These are phyloP conservation scores for Sycon ciliatum DNA, from an alignment of 37 sponge, comb jelly and placozoan genomes.

Conservation along the genomic window DNA sequence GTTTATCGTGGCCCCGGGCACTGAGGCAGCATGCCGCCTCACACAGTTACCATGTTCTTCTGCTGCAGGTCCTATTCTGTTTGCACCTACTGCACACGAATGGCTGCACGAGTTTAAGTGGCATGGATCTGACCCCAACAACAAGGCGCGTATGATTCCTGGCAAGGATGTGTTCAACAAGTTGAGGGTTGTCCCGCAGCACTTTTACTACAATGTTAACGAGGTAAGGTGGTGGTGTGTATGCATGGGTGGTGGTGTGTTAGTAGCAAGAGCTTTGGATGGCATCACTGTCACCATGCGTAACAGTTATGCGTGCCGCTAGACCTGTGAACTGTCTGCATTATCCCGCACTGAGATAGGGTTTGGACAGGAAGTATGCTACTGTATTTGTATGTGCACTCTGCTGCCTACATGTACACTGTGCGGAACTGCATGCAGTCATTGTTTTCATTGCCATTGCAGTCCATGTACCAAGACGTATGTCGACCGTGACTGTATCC, in stretches of 20 bases:
- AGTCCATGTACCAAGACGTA: no score
- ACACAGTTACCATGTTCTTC: no score
- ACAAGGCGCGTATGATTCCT: conserved; percentile 44
- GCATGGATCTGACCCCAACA: conserved; percentile 55
- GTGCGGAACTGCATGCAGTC: neutral
- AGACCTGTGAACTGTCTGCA: no score
- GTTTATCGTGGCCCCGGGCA: no score
- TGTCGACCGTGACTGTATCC: neutral
- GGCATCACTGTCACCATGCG: no score
- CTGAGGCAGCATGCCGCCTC: no score
- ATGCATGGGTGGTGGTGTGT: neutral
- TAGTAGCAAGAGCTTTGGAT: no score
- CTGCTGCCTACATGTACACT: neutral
- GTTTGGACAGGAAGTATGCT: neutral
- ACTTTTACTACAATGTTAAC: conserved; percentile 55
- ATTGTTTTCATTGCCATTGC: no score
- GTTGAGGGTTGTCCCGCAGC: conserved; percentile 42
- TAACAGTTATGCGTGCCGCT: no score
- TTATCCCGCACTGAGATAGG: no score
- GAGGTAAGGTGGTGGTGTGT: neutral
- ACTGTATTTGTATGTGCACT: neutral
- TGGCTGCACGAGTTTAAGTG: conserved; percentile 74
- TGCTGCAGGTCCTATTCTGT: conserved; percentile 60
- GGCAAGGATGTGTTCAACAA: conserved; percentile 42
- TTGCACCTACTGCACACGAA: conserved; percentile 56